A percentile compares a stretch with the other conserved stretches of the same genome.
phyloP scores from a whole-genome alignment of 2,113 vertebrate genomes.

The Pollachius pollachius region DNA sequence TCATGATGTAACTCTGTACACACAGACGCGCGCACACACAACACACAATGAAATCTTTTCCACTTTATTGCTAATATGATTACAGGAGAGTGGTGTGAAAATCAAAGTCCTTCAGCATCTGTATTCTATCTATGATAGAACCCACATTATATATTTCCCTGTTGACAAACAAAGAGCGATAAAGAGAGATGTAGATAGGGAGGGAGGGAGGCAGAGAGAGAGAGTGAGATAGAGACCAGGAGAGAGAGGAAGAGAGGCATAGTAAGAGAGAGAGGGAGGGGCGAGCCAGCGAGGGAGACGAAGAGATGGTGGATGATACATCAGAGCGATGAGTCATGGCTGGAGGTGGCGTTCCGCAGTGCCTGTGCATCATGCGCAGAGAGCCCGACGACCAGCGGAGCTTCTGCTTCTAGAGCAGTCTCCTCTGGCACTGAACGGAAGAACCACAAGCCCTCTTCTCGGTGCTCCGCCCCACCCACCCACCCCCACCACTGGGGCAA shows the following conservation, averaged over 20 bases:
- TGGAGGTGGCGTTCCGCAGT: conserved; percentile 59
- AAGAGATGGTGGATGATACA: conserved; percentile 20
- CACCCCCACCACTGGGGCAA: conserved; percentile 26
- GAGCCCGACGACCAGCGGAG: conserved; percentile 35
- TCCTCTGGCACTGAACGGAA: conserved; percentile 7
- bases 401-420: conserved; percentile 50
- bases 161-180: neutral
- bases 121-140: too few relatives aligned
- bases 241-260: neutral
- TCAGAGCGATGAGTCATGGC: conserved; percentile 72
- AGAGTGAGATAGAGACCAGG: neutral
- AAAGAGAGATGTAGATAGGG: conserved; percentile 5
- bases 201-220: conserved; percentile 8
- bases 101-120: too few relatives aligned
- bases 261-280: conserved; percentile 3
- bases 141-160: neutral
- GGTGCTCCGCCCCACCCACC: conserved; percentile 8
- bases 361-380: conserved; percentile 54
- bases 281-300: neutral
- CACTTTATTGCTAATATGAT: too few relatives aligned
- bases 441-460: conserved; percentile 14
- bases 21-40: conserved; percentile 1
- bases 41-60: too few relatives aligned
- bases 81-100: too few relatives aligned
- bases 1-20: neutral